phyloP scores from a whole-genome alignment of 2,113 vertebrate species.

The Entomyzon cyanotis region DNA sequence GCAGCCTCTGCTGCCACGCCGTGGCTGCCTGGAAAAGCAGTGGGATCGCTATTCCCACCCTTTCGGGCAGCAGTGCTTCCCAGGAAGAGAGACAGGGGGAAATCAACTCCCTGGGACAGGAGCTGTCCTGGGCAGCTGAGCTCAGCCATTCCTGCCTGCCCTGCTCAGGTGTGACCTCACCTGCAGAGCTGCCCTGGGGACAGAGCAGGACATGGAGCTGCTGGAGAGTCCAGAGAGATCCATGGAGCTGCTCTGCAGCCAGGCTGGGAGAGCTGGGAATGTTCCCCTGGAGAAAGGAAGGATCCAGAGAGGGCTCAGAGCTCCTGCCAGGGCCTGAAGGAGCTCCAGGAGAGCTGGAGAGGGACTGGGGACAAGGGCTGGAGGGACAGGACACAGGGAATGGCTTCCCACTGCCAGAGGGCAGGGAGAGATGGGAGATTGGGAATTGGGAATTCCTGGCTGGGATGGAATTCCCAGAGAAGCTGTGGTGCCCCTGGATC shows the following conservation, averaged over 20 bases:
- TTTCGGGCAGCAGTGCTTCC: not conserved
- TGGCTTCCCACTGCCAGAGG: not conserved
- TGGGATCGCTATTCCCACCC: accelerated
- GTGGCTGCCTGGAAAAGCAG: not conserved
- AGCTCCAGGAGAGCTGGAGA: not conserved
- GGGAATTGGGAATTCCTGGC: not conserved
- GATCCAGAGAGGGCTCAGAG: not conserved
- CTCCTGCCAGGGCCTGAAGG: not conserved
- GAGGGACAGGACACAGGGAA: not conserved
- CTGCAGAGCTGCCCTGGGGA: not conserved
- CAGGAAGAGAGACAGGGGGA: not conserved
- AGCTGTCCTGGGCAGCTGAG: not conserved
- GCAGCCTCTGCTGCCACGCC: not conserved
- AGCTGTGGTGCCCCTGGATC: not conserved
- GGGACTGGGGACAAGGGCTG: not conserved
- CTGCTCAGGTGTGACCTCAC: not conserved
- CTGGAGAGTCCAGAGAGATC: not conserved
- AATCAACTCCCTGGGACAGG: not conserved
- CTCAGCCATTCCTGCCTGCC: not conserved
- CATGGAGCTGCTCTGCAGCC: not conserved
- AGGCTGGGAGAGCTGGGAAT: not conserved
- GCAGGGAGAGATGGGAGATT: accelerated
- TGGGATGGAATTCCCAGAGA: not conserved
- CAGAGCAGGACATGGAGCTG: not conserved
- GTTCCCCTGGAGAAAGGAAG: not conserved